Conservation (phyloP, 1,140 invertebrate species). For the Drosophila littoralis region DNA sequence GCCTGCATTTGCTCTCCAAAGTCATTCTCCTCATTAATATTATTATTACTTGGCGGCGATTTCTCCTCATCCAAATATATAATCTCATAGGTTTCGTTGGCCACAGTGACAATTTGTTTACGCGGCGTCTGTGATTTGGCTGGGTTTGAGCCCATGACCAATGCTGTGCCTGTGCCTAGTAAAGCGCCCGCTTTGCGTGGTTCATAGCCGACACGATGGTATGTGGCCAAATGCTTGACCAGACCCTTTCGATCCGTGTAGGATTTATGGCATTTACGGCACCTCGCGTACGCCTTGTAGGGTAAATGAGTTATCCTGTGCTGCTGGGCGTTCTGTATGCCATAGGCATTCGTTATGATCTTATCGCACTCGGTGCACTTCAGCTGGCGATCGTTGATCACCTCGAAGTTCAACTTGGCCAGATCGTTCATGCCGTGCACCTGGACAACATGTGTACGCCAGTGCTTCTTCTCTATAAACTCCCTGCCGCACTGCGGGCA, state of each 20-base stretch:
- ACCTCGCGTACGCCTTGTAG: conserved; percentile 72
- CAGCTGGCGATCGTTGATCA: conserved; percentile 70
- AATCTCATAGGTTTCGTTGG: conserved; percentile 76
- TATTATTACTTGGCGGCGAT: conserved; percentile 26
- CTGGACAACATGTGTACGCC: conserved; percentile 75
- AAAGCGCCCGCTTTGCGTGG: conserved; percentile 21
- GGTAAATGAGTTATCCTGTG: conserved; percentile 78
- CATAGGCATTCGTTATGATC: conserved; percentile 80
- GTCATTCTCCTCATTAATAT: conserved; percentile 65
- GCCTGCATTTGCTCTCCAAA: conserved; percentile 72
- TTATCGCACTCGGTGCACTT: conserved; percentile 76
- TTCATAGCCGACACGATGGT: conserved; percentile 63
- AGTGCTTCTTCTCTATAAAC: conserved; percentile 76
- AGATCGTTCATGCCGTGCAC: conserved; percentile 73
- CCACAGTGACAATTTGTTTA: conserved; percentile 67
- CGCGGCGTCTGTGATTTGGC: conserved; percentile 38
- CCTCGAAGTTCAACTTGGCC: conserved; percentile 67
- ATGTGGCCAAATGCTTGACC: conserved; percentile 73
- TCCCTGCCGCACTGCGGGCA: conserved; percentile 78
- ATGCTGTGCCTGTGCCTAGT: not conserved
- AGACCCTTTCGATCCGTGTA: conserved; percentile 79
- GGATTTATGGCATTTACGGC: conserved; percentile 72
- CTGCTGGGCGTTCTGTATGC: conserved; percentile 80
- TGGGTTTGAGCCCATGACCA: not conserved
- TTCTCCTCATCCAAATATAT: conserved; percentile 70